These are phyloP conservation scores for Conops quadrifasciatus DNA, from an alignment of 2,888 invertebrate genomes.

Conservation along the genomic window DNA sequence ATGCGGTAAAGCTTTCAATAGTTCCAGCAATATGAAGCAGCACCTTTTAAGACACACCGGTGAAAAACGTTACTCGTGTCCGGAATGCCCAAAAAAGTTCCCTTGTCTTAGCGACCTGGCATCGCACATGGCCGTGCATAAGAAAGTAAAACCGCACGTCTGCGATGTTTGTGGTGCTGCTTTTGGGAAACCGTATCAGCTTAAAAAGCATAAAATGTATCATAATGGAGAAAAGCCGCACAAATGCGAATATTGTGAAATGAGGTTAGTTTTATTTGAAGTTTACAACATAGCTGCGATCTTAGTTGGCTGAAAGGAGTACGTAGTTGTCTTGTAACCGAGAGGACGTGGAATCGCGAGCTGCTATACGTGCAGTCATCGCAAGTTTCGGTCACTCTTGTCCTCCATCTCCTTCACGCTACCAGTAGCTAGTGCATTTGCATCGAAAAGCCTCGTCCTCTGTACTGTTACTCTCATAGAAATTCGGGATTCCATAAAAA, in stretches of 20 bases:
- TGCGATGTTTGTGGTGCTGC: slow-evolving; percentile 72
- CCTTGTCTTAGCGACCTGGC: slow-evolving; percentile 68
- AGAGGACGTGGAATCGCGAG: no score
- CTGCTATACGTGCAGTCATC: no score
- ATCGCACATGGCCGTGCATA: slow-evolving; percentile 66
- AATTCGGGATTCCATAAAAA: no score
- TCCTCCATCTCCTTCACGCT: no score
- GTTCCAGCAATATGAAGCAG: slow-evolving; percentile 68
- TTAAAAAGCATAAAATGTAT: slow-evolving; percentile 73
- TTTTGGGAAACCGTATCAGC: slow-evolving; percentile 68
- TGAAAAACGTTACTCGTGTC: slow-evolving; percentile 67
- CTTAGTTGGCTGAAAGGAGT: no score
- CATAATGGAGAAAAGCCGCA: slow-evolving; percentile 69
- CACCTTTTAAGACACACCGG: slow-evolving; percentile 69
- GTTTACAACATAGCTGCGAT: no score
- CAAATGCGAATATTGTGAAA: slow-evolving; percentile 52
- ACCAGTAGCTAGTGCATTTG: no score
- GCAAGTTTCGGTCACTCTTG: no score
- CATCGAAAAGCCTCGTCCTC: no score
- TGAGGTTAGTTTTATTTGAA: slow-evolving; percentile 44
- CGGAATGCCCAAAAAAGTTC: slow-evolving; percentile 69
- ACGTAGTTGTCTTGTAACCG: no score
- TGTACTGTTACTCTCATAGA: no score
- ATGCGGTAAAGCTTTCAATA: slow-evolving; percentile 69
- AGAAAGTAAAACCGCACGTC: slow-evolving; percentile 69